These are phyloP conservation scores for Mimas tiliae DNA, from an alignment of 2,888 invertebrate species.

Conservation along the genomic window DNA sequence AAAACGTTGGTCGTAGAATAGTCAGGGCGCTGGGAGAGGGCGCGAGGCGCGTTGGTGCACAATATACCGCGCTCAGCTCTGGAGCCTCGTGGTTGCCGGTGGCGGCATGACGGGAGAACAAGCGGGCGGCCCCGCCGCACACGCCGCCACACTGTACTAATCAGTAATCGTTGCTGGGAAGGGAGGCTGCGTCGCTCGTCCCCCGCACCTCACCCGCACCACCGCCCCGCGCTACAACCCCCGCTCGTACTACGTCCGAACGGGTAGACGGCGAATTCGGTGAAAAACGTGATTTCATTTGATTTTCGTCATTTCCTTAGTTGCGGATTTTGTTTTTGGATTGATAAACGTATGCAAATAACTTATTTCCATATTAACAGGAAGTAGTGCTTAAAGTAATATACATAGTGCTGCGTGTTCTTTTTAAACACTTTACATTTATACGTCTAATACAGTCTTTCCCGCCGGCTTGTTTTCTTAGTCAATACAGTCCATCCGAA, in stretches of 20 bases:
- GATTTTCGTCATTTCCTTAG: slow-evolving; percentile 24
- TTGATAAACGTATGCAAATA: background rate
- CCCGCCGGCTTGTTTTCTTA: too few species aligned
- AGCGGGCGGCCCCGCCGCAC: slow-evolving; percentile 75
- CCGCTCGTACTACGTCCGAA: slow-evolving; percentile 69
- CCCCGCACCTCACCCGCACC: slow-evolving; percentile 35
- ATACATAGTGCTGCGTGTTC: too few species aligned
- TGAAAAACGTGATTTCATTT: slow-evolving; percentile 39
- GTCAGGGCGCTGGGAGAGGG: slow-evolving; percentile 17
- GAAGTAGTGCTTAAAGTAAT: background rate
- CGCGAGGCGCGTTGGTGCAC: background rate
- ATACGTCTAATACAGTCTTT: too few species aligned
- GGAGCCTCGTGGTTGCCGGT: slow-evolving; percentile 46
- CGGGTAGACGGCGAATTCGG: slow-evolving; percentile 55
- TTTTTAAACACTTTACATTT: too few species aligned
- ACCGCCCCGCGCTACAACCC: slow-evolving; percentile 43
- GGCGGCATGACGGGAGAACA: slow-evolving; percentile 66
- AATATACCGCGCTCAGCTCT: slow-evolving; percentile 1
- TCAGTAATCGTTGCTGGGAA: slow-evolving; percentile 85
- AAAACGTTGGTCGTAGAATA: slow-evolving; percentile 15
- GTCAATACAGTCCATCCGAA: too few species aligned
- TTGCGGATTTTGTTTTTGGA: background rate
- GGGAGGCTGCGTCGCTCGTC: slow-evolving; percentile 80
- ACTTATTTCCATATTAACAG: background rate
- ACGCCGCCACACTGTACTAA: slow-evolving; percentile 78